Evolutionary conservation across 2,113 vertebrate species (phyloP).

Genomic region (Tachuris rubrigastra): DNA sequence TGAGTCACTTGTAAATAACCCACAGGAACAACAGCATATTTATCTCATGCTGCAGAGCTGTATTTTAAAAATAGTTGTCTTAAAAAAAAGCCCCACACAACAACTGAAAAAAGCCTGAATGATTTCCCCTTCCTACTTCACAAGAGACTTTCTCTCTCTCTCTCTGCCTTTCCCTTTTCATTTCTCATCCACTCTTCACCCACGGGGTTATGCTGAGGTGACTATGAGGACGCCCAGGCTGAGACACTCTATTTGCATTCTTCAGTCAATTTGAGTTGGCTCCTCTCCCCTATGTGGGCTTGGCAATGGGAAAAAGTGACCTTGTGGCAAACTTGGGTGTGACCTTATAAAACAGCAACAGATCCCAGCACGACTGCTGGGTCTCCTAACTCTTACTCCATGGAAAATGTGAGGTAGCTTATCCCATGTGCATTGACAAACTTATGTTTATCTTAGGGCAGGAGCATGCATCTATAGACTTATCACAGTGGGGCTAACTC

Average conservation of each 20-base stretch:
- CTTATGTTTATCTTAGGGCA: neutral
- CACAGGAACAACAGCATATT: constrained; percentile 24
- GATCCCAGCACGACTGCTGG: neutral
- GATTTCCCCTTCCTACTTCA: neutral
- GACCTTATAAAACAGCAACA: constrained; percentile 32
- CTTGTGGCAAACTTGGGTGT: constrained; percentile 50
- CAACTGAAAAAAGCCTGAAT: neutral
- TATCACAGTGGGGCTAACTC: neutral
- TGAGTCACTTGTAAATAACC: constrained; percentile 12
- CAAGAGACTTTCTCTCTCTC: neutral
- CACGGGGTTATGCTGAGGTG: neutral
- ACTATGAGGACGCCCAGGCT: neutral
- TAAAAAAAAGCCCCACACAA: neutral
- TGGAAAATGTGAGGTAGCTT: constrained; percentile 49
- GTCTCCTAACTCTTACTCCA: neutral
- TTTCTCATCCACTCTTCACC: neutral
- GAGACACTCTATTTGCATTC: constrained; percentile 46
- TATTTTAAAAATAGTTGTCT: constrained; percentile 8
- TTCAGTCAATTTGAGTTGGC: constrained; percentile 23
- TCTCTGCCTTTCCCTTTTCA: neutral
- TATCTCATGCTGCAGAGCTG: neutral
- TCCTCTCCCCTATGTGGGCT: neutral
- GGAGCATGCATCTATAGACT: neutral
- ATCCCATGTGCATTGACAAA: neutral
- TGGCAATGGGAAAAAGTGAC: neutral